These are phyloP conservation scores for Abrostola tripartita DNA, from an alignment of 2,888 invertebrate genomes.

Conservation along the genomic window DNA sequence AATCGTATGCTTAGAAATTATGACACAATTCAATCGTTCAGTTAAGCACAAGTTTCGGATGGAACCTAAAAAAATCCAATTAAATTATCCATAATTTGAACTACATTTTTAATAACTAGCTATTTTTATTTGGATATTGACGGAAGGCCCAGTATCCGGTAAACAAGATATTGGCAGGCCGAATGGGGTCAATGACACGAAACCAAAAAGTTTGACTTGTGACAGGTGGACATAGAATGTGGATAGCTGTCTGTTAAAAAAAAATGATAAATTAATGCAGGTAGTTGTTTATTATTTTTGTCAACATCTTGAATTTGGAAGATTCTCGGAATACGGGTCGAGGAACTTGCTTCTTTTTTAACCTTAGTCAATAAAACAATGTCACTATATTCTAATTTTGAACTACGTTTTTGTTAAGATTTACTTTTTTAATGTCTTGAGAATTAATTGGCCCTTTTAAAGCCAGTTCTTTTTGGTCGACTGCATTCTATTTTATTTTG, in stretches of 20 bases:
- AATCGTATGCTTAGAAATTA: too few relatives aligned
- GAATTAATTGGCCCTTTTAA: too few relatives aligned
- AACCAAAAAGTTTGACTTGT: conserved; percentile 9
- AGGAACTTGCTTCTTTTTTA: neutral
- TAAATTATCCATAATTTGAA: too few relatives aligned
- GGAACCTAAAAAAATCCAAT: too few relatives aligned
- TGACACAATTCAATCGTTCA: too few relatives aligned
- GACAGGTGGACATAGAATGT: neutral
- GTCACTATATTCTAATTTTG: neutral
- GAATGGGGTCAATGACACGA: conserved; percentile 53
- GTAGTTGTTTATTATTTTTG: conserved; percentile 1
- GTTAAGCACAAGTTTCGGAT: too few relatives aligned
- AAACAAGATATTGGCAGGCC: conserved; percentile 54
- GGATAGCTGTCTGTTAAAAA: conserved; percentile 8
- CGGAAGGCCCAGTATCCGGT: conserved; percentile 32
- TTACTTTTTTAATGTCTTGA: too few relatives aligned
- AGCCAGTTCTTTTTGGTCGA: too few relatives aligned
- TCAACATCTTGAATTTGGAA: neutral
- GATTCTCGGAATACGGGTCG: neutral
- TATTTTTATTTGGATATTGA: conserved; percentile 6
- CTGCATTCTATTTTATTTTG: too few relatives aligned
- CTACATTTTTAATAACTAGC: too few relatives aligned
- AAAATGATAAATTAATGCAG: conserved; percentile 15
- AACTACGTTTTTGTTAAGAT: too few relatives aligned
- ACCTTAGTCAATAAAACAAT: neutral